Conservation (phyloP, 1,140 invertebrate species). For the Drosophila dunni region DNA sequence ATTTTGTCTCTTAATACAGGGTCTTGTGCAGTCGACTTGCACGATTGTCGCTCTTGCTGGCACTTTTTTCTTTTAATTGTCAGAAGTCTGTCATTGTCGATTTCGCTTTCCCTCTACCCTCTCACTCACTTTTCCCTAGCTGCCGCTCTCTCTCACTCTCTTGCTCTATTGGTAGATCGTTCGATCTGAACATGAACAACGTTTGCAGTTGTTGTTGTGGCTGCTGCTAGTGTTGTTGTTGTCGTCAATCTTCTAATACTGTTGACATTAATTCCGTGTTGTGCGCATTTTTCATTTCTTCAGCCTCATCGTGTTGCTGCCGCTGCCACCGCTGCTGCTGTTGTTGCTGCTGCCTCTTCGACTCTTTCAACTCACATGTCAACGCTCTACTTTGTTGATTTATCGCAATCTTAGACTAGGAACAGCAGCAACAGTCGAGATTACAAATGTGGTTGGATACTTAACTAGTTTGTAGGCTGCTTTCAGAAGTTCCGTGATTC, state of each 20-base stretch:
- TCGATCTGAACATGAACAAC: constrained; percentile 26
- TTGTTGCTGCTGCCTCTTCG: constrained; percentile 13
- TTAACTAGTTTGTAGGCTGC: constrained; percentile 37
- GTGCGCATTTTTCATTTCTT: constrained; percentile 63
- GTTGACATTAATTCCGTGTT: constrained; percentile 75
- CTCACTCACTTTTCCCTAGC: not conserved
- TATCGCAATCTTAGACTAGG: constrained; percentile 45
- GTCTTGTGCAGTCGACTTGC: not conserved
- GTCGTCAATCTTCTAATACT: constrained; percentile 66
- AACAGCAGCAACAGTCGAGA: constrained; percentile 32
- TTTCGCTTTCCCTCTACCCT: constrained; percentile 39
- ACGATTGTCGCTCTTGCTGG: not conserved
- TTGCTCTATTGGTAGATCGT: constrained; percentile 21
- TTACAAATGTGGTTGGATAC: constrained; percentile 45
- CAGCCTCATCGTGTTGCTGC: constrained; percentile 2
- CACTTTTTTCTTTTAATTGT: constrained; percentile 54
- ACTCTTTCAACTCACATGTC: constrained; percentile 59
- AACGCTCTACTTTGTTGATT: constrained; percentile 67
- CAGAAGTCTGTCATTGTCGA: constrained; percentile 62
- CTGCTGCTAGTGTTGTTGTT: constrained; percentile 37
- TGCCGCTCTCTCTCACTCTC: not conserved
- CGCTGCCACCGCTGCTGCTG: constrained; percentile 5
- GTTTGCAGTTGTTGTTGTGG: not conserved
- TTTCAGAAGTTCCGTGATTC: constrained; percentile 16
- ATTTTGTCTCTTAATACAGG: no score